Evolutionary conservation across 2,113 vertebrate species (phyloP), one percentile per base, ranked within the genome.

Genomic region (Oryzias melastigma): DNA sequence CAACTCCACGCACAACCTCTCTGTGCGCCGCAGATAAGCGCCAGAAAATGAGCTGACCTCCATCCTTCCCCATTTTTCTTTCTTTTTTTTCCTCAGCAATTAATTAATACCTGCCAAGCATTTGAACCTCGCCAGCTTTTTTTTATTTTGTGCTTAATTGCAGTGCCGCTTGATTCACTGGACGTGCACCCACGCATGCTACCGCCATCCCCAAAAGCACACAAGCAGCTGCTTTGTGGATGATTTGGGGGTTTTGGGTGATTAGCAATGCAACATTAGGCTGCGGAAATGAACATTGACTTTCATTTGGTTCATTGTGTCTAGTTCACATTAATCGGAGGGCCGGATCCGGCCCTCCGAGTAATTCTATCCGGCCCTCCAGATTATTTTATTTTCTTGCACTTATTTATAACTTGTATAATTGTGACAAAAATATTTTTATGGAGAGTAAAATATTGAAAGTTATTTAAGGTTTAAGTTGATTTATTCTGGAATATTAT

Each of bases 51-150:
- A 65, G 65, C 60, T 73, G 77, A 74, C 73, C 78, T 22, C 52
- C 54, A 5, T 55, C 47, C 58, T 65, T n/a, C 54, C 48, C 59
- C 0, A 4, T 62, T 69, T 73, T 35, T 35, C 22, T 22, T 35
- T 35, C 10, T 35, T 35, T 35, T 35, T 35, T 81, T 71, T 65
- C 63, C 55, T 75, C 68, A 60, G 71, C 65, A 44, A 52, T 78
- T 85, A 81, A 84, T 85, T 72, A 78, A 64, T 72, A 63, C 73
- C 75, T 86, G 82, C 48, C 77, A 84, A 69, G 71, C 68, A 68
- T 69, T 51, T 75, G 51, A 85, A 83, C 71, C 66, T 57, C 13
- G 17, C 61, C 17, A 35, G 8, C 35, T 29, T 29, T 35, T 35
- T 67, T 80, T 70, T 68, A 18, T 48, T 65, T 76, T 77, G 69